Evolutionary conservation across 2,888 invertebrate genomes (phyloP).

Genomic region (Caenorhabditis wallacei): DNA sequence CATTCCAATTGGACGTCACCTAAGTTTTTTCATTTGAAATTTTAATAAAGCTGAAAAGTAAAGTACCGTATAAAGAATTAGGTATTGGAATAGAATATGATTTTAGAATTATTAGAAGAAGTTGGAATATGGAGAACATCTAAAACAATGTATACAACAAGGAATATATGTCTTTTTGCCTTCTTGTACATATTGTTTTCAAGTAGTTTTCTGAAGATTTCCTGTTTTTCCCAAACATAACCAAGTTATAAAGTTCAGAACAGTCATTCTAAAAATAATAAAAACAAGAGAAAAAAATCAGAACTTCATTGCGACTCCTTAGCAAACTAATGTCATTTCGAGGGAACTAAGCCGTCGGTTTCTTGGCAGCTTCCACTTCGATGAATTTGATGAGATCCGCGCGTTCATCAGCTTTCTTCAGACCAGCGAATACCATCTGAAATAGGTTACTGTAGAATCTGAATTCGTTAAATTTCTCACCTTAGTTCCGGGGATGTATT

Average conservation of each 20-base stretch:
- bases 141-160: background rate
- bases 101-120: background rate
- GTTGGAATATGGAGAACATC: conserved; percentile 8
- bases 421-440: conserved; percentile 97
- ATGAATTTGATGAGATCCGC: conserved; percentile 88
- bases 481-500: conserved; percentile 92
- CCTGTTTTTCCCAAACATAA: background rate
- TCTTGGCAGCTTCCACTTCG: conserved; percentile 73
- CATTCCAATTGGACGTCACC: conserved; percentile 52
- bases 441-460: too few species aligned
- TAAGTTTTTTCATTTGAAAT: background rate
- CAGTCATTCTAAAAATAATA: conserved; percentile 71
- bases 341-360: conserved; percentile 48
- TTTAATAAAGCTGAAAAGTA: background rate
- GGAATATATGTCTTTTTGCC: background rate
- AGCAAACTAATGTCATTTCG: conserved; percentile 23
- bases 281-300: background rate
- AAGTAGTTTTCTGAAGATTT: conserved; percentile 11
- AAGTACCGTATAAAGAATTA: conserved; percentile 38
- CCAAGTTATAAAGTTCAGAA: too few species aligned
- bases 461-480: too few species aligned
- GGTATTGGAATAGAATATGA: conserved; percentile 24
- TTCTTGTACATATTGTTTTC: background rate
- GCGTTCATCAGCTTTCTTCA: conserved; percentile 95
- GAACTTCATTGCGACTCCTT: conserved; percentile 29